Base-by-base conservation (phyloP, 53 echinoderm and acorn worm species). In the Antedon mediterranea region DNA sequence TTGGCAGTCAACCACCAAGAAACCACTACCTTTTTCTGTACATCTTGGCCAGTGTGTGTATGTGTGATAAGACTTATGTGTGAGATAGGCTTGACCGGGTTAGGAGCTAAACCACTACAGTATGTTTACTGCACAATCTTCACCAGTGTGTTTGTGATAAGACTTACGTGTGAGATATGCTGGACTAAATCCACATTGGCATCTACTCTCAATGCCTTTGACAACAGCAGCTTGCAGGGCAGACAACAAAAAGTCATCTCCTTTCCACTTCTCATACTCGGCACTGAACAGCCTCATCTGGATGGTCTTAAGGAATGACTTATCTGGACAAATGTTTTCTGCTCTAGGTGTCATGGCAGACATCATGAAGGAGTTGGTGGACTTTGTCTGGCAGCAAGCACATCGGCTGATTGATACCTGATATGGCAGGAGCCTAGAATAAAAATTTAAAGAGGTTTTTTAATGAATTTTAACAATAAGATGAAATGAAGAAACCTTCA, bases 131-230 rank as follows among this genome's bases (percentile, higher is more conserved):
- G n/a, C n/a, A n/a, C n/a, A n/a, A n/a, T n/a, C n/a, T n/a, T n/a
- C n/a, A n/a, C n/a, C n/a, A n/a, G n/a, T n/a, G n/a, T n/a, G 37
- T 37, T 4, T 4, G 37, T 37, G 4, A 37, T 11, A 37, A 6
- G 23, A 28, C 80, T 43, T 71, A 91, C 91, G 86, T 86, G 77
- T 81, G 4, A 92, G 32, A 72, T 89, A 92, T 37, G 70, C 74
- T 14, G 79, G 76, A 73, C 77, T 89, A 73, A 98, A 98, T 0
- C 88, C 86, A 85, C 98, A 98, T 44, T 86, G 75, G 84, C 98
- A 98, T 41, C 84, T 75, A 28, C 57, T 72, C 30, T 85, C 85
- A 27, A 98, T 72, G 0, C 92, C 92, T 3, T 71, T 9, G 0
- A 84, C 90, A 0, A 98, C 78, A 29, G 74, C 85, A 30, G 81